These are phyloP conservation scores for Cynocephalus volans DNA, from an alignment of 2,113 vertebrate species.

Conservation along the genomic window DNA sequence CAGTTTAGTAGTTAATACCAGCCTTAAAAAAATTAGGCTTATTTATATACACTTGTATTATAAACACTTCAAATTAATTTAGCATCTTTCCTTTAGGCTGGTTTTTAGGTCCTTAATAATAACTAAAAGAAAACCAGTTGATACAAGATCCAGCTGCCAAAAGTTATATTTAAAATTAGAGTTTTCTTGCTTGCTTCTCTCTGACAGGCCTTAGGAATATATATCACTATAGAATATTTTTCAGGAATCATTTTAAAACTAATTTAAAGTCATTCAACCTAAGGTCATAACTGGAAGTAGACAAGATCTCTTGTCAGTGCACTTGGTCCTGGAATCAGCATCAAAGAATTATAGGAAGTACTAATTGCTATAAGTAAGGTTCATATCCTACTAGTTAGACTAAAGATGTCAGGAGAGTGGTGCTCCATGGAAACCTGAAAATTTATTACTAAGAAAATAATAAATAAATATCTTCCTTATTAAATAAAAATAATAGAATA, in stretches of 20 bases:
- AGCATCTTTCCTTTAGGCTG: slow-evolving; percentile 55
- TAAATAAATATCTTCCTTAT: not conserved
- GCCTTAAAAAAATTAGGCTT: slow-evolving; percentile 57
- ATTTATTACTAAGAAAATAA: not conserved
- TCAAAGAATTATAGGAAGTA: not conserved
- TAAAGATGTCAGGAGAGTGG: not conserved
- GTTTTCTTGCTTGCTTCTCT: slow-evolving; percentile 55
- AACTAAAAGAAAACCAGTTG: slow-evolving; percentile 47
- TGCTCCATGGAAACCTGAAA: not conserved
- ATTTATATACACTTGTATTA: slow-evolving; percentile 30
- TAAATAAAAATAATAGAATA: not conserved
- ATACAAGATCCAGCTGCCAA: not conserved
- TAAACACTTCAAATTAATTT: slow-evolving; percentile 61
- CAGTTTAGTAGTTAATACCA: not conserved
- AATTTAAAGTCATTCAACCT: not conserved
- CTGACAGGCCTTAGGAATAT: not conserved
- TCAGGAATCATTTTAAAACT: slow-evolving; percentile 18
- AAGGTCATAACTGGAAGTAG: not conserved
- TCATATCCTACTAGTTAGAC: not conserved
- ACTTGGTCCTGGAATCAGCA: not conserved
- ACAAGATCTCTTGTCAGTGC: not conserved
- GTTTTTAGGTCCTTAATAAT: slow-evolving; percentile 4
- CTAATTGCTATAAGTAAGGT: not conserved
- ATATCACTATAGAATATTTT: slow-evolving; percentile 37
- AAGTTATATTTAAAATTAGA: slow-evolving; percentile 31